A percentile compares a stretch with the other conserved stretches of the same genome.
These are phyloP conservation scores for Oncorhynchus masou DNA, from an alignment of 2,113 vertebrate species.

Conservation along the genomic window DNA sequence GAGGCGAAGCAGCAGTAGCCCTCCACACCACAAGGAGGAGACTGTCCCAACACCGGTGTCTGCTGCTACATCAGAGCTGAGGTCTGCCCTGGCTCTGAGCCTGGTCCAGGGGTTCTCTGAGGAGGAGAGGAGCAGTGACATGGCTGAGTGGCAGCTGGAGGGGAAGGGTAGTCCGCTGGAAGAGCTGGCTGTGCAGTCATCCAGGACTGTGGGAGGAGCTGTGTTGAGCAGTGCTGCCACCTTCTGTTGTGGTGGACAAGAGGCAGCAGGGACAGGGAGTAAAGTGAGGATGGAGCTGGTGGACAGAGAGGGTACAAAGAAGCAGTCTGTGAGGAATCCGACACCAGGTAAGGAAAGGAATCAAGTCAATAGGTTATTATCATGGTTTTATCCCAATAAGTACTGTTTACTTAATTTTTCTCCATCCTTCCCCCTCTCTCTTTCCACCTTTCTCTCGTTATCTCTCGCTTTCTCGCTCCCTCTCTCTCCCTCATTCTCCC, in stretches of 20 bases:
- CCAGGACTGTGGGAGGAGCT: constrained; percentile 39
- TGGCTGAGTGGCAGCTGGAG: constrained; percentile 60
- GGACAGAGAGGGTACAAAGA: background rate
- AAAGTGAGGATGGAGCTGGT: constrained; percentile 21
- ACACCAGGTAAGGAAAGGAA: constrained; percentile 45
- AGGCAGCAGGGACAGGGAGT: constrained; percentile 5
- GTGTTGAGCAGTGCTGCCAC: constrained; percentile 66
- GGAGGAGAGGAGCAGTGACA: constrained; percentile 48
- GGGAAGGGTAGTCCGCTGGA: constrained; percentile 55
- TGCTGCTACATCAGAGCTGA: constrained; percentile 23
- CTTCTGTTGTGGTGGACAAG: constrained; percentile 69
- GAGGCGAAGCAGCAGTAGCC: background rate
- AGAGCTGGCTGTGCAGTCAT: constrained; percentile 37
- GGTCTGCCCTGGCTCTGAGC: constrained; percentile 21
- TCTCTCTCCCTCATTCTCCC: background rate
- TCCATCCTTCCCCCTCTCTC: background rate
- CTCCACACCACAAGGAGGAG: constrained; percentile 30
- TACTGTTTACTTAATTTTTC: background rate
- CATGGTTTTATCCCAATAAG: too few species aligned
- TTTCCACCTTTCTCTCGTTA: background rate
- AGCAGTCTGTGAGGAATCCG: constrained; percentile 26
- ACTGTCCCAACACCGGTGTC: constrained; percentile 26
- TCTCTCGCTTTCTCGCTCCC: background rate
- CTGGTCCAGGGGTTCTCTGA: constrained; percentile 21
- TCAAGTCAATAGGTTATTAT: background rate